phyloP scores from a whole-genome alignment of 2,797 vertebrate species.

The Myoxocephalus aenaeus region DNA sequence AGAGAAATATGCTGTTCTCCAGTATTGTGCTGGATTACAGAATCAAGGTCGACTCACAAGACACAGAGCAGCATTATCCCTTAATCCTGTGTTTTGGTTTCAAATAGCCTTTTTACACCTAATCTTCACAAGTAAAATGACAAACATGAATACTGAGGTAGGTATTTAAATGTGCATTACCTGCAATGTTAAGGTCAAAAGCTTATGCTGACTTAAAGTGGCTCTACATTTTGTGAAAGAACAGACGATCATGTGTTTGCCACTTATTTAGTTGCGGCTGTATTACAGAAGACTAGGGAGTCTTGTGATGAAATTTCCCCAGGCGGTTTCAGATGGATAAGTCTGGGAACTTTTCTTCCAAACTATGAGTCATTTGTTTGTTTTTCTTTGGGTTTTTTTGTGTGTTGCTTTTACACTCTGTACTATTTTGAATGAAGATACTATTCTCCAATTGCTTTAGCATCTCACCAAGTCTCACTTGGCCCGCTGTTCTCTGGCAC shows the following conservation, averaged over 20 bases:
- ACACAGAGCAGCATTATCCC: conserved; percentile 85
- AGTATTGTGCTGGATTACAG: conserved; percentile 85
- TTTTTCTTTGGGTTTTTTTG: conserved; percentile 20
- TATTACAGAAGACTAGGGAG: conserved; percentile 59
- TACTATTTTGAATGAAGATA: conserved; percentile 31
- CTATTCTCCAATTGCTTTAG: conserved; percentile 17
- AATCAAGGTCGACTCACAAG: conserved; percentile 86
- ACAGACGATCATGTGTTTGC: conserved; percentile 62
- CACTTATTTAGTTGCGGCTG: conserved; percentile 58
- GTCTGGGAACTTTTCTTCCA: conserved; percentile 61
- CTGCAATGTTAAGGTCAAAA: conserved; percentile 79
- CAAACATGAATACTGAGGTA: conserved; percentile 82
- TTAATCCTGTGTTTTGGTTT: conserved; percentile 87
- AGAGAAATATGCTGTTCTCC: conserved; percentile 80
- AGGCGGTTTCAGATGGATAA: conserved; percentile 61
- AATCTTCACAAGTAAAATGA: conserved; percentile 84
- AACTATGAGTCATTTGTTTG: conserved; percentile 55
- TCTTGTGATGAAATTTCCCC: conserved; percentile 71
- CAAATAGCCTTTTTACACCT: conserved; percentile 85
- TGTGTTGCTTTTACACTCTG: conserved; percentile 2
- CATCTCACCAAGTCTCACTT: conserved; percentile 32
- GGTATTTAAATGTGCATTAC: conserved; percentile 82
- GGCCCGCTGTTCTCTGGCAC: conserved; percentile 24
- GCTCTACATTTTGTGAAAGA: conserved; percentile 62
- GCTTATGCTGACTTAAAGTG: conserved; percentile 77